Evolutionary conservation across 2,113 vertebrate species (phyloP), one percentile per base, ranked within the genome.

Genomic region (Conger conger): DNA sequence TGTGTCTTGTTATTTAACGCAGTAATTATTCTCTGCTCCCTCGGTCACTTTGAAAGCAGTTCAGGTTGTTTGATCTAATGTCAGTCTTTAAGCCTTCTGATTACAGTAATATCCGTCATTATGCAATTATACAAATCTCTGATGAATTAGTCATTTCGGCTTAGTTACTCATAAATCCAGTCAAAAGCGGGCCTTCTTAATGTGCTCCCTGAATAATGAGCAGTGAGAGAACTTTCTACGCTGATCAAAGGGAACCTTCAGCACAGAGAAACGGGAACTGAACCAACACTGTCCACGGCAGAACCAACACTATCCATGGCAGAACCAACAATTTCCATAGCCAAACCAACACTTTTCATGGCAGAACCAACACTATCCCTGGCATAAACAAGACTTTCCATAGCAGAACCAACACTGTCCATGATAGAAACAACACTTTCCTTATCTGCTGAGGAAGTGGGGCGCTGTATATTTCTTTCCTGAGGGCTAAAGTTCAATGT

Each of bases 181-280:
- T 81, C 17, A 80, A 42, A 50, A 30, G 17, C 11, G 23, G 30
- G n/a, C 42, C 73, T 54, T 76, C 45, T 84, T 79, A 37, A 84
- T 68, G 20, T 27, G 27, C 60, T 68, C 60, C 4, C 4, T 7
- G 60, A 30, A 20, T 5, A n/a, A 7, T 68, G 9, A 68, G 60
- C 60, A 23, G 27, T 4, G 4, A 42, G 40, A 4, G 20, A n/a
- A 17, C 5, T n/a, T n/a, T n/a, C 60, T n/a, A 9, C 23, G 3
- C 60, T 68, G 60, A 7, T n/a, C 16, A 57, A 57, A 57, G 54
- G 16, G 13, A 16, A 1, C 16, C 15, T 57, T 7, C 8, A 16
- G 50, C 50, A 53, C 7, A 53, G 8, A 53, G 50, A 53, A 53
- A 53, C 0, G 50, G 16, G 54, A 3, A 3, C 54, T 0, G 16